A percentile compares a stretch with the other conserved stretches of the same genome.
phyloP scores from a whole-genome alignment of 2,797 vertebrate species.

The Apodemus agrarius region DNA sequence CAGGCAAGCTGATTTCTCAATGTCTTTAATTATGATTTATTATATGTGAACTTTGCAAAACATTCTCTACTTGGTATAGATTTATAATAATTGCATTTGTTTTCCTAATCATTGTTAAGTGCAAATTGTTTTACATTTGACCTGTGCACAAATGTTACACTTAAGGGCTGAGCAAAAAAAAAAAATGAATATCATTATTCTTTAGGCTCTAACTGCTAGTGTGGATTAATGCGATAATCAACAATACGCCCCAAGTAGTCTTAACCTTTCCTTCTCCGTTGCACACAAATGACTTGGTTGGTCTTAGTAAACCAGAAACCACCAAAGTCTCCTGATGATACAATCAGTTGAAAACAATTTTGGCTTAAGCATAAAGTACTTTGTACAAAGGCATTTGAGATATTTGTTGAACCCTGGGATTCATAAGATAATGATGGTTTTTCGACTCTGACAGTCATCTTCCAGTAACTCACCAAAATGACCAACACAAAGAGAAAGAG shows the following conservation, averaged over 20 bases:
- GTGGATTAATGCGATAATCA: not conserved
- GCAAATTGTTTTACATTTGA: conserved; percentile 45
- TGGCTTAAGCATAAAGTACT: not conserved
- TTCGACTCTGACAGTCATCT: fast-evolving
- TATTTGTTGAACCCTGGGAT: conserved; percentile 26
- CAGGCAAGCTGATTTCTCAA: conserved; percentile 26
- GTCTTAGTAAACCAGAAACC: not conserved
- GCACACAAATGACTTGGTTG: not conserved
- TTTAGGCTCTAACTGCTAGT: not conserved
- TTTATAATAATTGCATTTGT: conserved; percentile 57
- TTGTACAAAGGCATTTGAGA: not conserved
- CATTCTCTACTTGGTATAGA: not conserved
- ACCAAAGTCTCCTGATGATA: not conserved
- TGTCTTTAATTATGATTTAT: conserved; percentile 57
- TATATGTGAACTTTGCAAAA: conserved; percentile 53
- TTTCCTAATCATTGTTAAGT: not conserved
- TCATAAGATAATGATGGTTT: not conserved
- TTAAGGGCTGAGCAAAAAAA: conserved; percentile 5
- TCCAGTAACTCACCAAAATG: not conserved
- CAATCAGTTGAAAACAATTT: not conserved
- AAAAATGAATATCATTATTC: conserved; percentile 12
- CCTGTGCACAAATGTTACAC: conserved; percentile 13
- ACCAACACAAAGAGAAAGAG: not conserved
- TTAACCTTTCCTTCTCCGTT: not conserved
- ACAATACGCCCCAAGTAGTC: not conserved